Percentiles rank a stretch among this genome's conserved stretches.
Evolutionary conservation across 2,888 invertebrate genomes (phyloP).

Genomic region (Diplazon laetatorius): DNA sequence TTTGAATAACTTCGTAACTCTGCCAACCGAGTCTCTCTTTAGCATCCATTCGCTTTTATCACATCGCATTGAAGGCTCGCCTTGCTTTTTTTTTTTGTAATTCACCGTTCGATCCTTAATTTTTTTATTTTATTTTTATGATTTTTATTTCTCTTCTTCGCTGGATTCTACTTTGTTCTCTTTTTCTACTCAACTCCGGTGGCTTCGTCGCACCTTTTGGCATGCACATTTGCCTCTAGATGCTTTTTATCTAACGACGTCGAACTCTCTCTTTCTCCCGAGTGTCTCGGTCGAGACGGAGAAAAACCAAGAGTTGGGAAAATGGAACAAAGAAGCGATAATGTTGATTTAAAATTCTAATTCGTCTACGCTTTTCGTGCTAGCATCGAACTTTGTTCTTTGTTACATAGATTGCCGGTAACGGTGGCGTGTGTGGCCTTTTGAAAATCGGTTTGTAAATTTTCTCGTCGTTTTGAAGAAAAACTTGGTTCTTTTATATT

Average conservation of each 20-base stretch:
- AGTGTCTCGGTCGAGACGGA: constrained; percentile 56
- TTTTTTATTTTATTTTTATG: constrained; percentile 38
- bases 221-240: constrained; percentile 7
- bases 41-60: constrained; percentile 29
- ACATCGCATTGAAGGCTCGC: constrained; percentile 24
- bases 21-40: constrained; percentile 42
- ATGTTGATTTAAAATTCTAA: constrained; percentile 79
- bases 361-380: constrained; percentile 57
- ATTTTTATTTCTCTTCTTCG: constrained; percentile 14
- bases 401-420: constrained; percentile 64
- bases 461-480: constrained; percentile 32
- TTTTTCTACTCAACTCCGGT: background rate
- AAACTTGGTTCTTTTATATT: background rate
- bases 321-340: constrained; percentile 62
- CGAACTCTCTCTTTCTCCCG: constrained; percentile 16
- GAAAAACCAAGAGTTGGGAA: constrained; percentile 34
- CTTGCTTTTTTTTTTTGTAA: constrained; percentile 27
- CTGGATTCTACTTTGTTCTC: constrained; percentile 43
- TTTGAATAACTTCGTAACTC: constrained; percentile 66
- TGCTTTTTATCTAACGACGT: constrained; percentile 49
- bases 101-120: constrained; percentile 14
- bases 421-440: constrained; percentile 55
- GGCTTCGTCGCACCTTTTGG: constrained; percentile 6
- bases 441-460: constrained; percentile 71
- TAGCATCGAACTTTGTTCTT: constrained; percentile 65